A percentile compares a stretch with the other conserved stretches of the same genome.
Conservation (phyloP, 2,888 invertebrate genomes). For the Pterostichus niger region DNA sequence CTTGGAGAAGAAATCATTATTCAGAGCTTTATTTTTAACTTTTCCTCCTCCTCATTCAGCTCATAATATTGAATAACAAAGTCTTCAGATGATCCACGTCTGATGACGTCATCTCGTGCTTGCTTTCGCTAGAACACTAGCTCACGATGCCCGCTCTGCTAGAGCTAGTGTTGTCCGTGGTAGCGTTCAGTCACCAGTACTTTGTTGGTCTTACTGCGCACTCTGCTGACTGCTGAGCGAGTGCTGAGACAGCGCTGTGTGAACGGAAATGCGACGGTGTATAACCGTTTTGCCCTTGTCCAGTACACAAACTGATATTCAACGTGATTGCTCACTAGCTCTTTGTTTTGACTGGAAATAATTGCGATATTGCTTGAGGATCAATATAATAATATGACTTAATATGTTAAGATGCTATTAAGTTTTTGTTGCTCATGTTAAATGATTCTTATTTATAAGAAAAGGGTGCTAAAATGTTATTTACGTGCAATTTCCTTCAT, state of each 20-base stretch:
- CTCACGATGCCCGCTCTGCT: neutral
- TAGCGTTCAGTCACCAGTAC: conserved; percentile 38
- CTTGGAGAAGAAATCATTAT: no score
- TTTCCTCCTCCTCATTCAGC: no score
- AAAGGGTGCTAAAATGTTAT: no score
- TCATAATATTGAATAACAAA: no score
- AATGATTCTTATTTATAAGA: no score
- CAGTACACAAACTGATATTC: neutral
- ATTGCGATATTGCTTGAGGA: conserved; percentile 18
- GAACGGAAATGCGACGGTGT: conserved; percentile 39
- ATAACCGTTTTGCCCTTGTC: conserved; percentile 48
- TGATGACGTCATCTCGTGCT: conserved; percentile 26
- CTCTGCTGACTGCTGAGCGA: conserved; percentile 34
- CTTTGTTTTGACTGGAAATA: conserved; percentile 51
- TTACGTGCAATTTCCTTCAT: no score
- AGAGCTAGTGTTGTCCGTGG: conserved; percentile 35
- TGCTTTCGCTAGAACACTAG: neutral
- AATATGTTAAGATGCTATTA: no score
- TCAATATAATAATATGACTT: neutral
- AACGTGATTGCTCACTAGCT: conserved; percentile 13
- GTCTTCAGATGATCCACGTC: conserved; percentile 13
- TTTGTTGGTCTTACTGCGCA: neutral
- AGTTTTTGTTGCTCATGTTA: no score
- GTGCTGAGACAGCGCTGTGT: conserved; percentile 40
- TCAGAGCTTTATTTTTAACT: no score